These are phyloP conservation scores for Pteria penguin DNA, from an alignment of 2,888 invertebrate species.

Conservation along the genomic window DNA sequence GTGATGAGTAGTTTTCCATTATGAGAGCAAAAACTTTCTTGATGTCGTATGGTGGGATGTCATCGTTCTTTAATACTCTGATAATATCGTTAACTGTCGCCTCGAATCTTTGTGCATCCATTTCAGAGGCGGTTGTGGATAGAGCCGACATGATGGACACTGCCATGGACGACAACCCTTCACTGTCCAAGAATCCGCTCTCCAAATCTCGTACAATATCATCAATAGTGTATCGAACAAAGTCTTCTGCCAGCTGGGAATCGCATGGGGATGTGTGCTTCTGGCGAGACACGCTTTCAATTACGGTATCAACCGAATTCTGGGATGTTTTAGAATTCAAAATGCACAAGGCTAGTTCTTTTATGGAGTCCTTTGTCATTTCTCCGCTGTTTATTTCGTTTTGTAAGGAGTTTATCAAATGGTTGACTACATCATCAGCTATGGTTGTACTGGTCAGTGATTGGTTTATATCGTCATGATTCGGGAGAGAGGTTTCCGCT, in stretches of 20 bases:
- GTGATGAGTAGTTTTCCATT: slow-evolving; percentile 50
- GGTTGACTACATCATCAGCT: slow-evolving; percentile 49
- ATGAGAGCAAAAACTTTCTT: slow-evolving; percentile 55
- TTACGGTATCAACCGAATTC: background rate
- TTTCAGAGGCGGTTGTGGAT: background rate
- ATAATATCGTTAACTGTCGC: slow-evolving; percentile 43
- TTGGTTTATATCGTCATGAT: background rate
- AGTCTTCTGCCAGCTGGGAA: slow-evolving; percentile 42
- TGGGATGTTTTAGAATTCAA: slow-evolving; percentile 21
- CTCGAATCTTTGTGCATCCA: slow-evolving; percentile 6
- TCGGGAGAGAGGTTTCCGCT: background rate
- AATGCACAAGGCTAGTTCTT: slow-evolving; percentile 50
- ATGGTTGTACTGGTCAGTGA: slow-evolving; percentile 40
- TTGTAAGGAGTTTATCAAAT: slow-evolving; percentile 51
- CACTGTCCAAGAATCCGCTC: background rate
- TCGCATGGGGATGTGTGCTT: slow-evolving; percentile 27
- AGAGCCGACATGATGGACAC: slow-evolving; percentile 9
- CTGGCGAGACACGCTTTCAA: background rate
- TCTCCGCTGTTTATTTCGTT: slow-evolving; percentile 48
- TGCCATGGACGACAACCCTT: slow-evolving; percentile 23
- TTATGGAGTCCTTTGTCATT: slow-evolving; percentile 48
- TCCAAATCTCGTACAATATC: slow-evolving; percentile 46
- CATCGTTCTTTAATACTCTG: slow-evolving; percentile 46
- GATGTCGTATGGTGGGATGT: slow-evolving; percentile 42
- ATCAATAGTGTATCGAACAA: slow-evolving; percentile 49